These are phyloP conservation scores for Drosophila buzzatii DNA, from an alignment of 2,888 invertebrate genomes.

Conservation along the genomic window DNA sequence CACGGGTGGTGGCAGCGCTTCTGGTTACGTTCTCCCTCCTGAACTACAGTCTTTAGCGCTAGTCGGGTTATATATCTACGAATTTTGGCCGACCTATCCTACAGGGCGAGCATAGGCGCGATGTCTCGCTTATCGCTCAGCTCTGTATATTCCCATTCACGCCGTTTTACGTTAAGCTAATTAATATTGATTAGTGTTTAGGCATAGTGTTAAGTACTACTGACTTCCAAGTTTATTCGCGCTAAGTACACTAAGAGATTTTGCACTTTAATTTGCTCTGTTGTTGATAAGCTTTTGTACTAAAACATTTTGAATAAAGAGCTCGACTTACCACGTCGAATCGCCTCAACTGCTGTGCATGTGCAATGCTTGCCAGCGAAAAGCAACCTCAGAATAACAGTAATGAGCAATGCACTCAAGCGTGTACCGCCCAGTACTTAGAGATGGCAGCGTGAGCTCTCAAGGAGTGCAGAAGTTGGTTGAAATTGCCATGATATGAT, in stretches of 20 bases:
- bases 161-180: constrained; percentile 53
- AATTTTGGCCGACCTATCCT: constrained; percentile 6
- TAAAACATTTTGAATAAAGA: constrained; percentile 49
- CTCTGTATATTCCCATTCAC: constrained; percentile 13
- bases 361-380: constrained; percentile 5
- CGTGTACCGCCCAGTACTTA: neutral
- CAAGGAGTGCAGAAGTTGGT: neutral
- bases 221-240: constrained; percentile 17
- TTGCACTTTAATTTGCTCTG: constrained; percentile 27
- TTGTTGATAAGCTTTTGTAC: constrained; percentile 32
- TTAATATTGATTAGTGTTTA: constrained; percentile 65
- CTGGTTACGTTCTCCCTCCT: constrained; percentile 45
- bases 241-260: constrained; percentile 33
- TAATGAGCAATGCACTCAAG: constrained; percentile 51
- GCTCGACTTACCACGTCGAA: constrained; percentile 18
- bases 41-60: constrained; percentile 45
- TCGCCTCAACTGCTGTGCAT: constrained; percentile 13
- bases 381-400: constrained; percentile 25
- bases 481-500: neutral
- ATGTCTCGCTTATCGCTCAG: constrained; percentile 11
- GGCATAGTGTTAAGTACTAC: constrained; percentile 34
- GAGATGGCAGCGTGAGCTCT: constrained; percentile 26
- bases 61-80: constrained; percentile 42
- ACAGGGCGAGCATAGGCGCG: neutral
- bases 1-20: constrained; percentile 74